Conservation (phyloP, 2,113 vertebrate species). For the Epinephelus fuscoguttatus region DNA sequence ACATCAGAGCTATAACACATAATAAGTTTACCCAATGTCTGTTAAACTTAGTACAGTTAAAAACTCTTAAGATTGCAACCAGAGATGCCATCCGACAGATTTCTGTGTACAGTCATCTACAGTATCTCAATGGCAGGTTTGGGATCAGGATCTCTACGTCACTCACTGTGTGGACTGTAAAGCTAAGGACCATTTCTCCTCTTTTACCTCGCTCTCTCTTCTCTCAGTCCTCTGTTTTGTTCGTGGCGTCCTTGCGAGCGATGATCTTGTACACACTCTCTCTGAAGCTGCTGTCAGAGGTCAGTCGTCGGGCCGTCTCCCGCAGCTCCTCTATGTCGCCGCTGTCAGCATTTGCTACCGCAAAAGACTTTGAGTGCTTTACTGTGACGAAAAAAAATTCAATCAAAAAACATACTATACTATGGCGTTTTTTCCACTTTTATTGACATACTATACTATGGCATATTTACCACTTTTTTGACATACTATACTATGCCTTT, state of each 20-base stretch:
- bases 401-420: too few relatives aligned
- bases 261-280: conserved; percentile 92
- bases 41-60: not conserved
- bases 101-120: conserved; percentile 8
- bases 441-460: too few relatives aligned
- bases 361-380: conserved; percentile 94
- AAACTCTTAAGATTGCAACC: not conserved
- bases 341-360: conserved; percentile 81
- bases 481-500: too few relatives aligned
- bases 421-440: too few relatives aligned
- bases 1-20: not conserved
- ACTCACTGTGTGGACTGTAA: conserved; percentile 12
- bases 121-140: not conserved
- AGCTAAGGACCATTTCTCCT: not conserved
- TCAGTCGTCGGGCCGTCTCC: conserved; percentile 90
- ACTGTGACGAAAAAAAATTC: conserved; percentile 78
- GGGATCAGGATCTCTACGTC: conserved; percentile 27
- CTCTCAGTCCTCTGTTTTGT: conserved; percentile 74
- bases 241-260: conserved; percentile 80
- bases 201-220: not conserved
- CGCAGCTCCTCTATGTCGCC: conserved; percentile 90
- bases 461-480: too few relatives aligned
- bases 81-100: not conserved
- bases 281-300: conserved; percentile 90
- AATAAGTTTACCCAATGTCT: not conserved